A percentile compares a stretch with the other conserved stretches of the same genome.
phyloP scores from a whole-genome alignment of 2,888 invertebrate species.

The Drosophila macrospina region DNA sequence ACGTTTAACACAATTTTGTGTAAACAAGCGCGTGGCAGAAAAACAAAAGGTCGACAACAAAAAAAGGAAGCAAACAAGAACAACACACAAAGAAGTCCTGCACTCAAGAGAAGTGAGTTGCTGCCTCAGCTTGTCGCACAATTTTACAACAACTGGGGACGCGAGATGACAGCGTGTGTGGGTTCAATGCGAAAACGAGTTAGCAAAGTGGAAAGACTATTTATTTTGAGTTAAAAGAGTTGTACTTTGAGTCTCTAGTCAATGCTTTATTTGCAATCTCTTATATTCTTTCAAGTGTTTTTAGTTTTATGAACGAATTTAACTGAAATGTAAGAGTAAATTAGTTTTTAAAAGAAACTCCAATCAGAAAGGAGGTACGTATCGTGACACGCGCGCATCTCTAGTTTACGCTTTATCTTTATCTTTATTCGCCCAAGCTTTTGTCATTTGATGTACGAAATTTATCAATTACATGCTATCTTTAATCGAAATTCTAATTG shows the following conservation, averaged over 20 bases:
- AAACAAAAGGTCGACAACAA: conserved; percentile 18
- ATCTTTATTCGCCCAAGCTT: too few relatives aligned
- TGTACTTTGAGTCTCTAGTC: too few relatives aligned
- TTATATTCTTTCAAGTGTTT: too few relatives aligned
- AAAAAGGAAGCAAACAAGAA: conserved; percentile 4
- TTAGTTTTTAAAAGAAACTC: too few relatives aligned
- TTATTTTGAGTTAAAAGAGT: background rate
- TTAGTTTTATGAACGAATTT: too few relatives aligned
- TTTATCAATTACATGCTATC: background rate
- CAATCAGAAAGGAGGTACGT: too few relatives aligned
- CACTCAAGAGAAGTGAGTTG: conserved; percentile 12
- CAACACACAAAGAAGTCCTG: conserved; percentile 21
- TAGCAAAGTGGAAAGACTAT: background rate
- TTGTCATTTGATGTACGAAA: background rate
- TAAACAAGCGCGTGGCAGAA: conserved; percentile 56
- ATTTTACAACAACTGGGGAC: conserved; percentile 12
- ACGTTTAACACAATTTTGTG: conserved; percentile 78
- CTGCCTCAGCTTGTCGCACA: conserved; percentile 13
- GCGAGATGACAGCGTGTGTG: conserved; percentile 5
- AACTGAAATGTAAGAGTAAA: too few relatives aligned
- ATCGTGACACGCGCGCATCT: too few relatives aligned
- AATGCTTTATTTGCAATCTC: background rate
- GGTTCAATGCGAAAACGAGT: conserved; percentile 3
- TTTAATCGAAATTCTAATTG: background rate
- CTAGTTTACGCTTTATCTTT: too few relatives aligned